These are phyloP conservation scores for Idaea dimidiata DNA, from an alignment of 2,888 invertebrate genomes.

Conservation along the genomic window DNA sequence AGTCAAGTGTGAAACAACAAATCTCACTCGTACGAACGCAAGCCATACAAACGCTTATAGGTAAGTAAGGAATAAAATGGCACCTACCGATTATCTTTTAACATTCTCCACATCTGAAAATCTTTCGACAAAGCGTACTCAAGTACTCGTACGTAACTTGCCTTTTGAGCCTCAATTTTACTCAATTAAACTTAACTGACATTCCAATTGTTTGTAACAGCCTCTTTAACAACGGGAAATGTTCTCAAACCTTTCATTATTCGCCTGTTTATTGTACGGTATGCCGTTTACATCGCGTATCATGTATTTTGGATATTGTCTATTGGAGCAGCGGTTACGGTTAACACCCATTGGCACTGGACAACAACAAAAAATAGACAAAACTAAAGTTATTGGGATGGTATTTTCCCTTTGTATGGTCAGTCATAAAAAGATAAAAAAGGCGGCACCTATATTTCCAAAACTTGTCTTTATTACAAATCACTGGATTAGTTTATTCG, in stretches of 20 bases:
- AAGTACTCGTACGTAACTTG: neutral
- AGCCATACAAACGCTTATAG: no score
- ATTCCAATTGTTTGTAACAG: neutral
- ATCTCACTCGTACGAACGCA: no score
- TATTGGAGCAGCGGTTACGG: neutral
- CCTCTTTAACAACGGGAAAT: neutral
- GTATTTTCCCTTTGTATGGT: no score
- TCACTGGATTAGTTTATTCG: no score
- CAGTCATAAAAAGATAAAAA: no score
- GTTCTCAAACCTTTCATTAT: neutral
- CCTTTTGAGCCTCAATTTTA: neutral
- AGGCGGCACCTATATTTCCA: no score
- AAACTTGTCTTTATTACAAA: no score
- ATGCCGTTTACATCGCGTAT: neutral
- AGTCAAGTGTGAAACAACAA: no score
- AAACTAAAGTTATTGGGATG: no score
- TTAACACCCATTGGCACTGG: neutral
- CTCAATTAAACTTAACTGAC: slow-evolving; percentile 1
- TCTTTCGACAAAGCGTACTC: neutral
- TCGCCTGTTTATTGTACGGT: neutral
- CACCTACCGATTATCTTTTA: neutral
- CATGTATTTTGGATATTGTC: neutral
- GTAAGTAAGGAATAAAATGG: no score
- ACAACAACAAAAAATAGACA: no score
- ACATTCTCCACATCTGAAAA: neutral